Conservation (phyloP, 2,888 invertebrate genomes). For the Drosophila vallismaia region DNA sequence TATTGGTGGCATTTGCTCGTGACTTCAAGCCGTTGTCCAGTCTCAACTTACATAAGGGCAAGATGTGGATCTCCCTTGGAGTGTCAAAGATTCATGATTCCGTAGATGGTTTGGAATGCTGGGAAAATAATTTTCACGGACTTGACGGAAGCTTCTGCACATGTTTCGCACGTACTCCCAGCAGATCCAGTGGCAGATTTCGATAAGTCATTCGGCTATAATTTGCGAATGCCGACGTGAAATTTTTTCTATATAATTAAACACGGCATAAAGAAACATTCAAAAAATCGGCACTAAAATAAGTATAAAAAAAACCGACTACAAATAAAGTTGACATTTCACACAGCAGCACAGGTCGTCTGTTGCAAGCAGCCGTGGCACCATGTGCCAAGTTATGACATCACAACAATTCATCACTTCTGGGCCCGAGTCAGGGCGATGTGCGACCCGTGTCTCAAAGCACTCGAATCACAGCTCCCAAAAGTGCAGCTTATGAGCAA, state of each 20-base stretch:
- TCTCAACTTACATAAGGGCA: slow-evolving; percentile 14
- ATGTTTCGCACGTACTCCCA: slow-evolving; percentile 59
- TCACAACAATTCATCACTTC: slow-evolving; percentile 73
- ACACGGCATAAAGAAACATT: slow-evolving; percentile 42
- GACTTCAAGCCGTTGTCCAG: slow-evolving; percentile 11
- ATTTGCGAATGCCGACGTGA: slow-evolving; percentile 64
- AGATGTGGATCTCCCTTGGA: slow-evolving; percentile 1
- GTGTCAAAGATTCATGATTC: slow-evolving; percentile 26
- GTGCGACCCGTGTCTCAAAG: slow-evolving; percentile 10
- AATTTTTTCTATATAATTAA: slow-evolving; percentile 77
- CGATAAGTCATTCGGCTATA: slow-evolving; percentile 79
- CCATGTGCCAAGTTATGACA: slow-evolving; percentile 75
- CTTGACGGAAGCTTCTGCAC: slow-evolving; percentile 51
- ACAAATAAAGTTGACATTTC: slow-evolving; percentile 72
- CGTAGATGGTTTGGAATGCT: slow-evolving; percentile 45
- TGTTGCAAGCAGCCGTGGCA: slow-evolving; percentile 75
- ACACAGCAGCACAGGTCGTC: slow-evolving; percentile 68
- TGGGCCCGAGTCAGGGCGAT: slow-evolving; percentile 43
- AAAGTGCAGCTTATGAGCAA: slow-evolving; percentile 1
- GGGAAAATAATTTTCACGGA: slow-evolving; percentile 75
- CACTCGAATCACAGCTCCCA: slow-evolving; percentile 12
- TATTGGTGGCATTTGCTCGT: neutral
- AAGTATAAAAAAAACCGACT: slow-evolving; percentile 15
- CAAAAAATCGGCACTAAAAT: slow-evolving; percentile 20
- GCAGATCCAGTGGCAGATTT: slow-evolving; percentile 71